A percentile compares a stretch with the other conserved stretches of the same genome.
phyloP scores from a whole-genome alignment of 2,797 vertebrate genomes.

The Coregonus ussuriensis region DNA sequence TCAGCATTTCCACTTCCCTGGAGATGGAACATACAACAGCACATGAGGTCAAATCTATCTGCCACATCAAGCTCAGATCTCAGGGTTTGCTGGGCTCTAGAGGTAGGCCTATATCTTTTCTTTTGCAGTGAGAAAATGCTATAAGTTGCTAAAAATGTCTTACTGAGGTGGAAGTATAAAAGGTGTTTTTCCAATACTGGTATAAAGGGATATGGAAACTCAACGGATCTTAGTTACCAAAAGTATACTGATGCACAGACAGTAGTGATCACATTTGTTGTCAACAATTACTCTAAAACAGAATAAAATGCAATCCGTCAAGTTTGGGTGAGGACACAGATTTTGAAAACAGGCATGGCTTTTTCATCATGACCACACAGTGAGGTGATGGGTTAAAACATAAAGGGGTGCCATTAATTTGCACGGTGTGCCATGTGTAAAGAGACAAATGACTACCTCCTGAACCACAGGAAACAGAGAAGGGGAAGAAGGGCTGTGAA shows the following conservation, averaged over 20 bases:
- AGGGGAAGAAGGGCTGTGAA: conserved; percentile 36
- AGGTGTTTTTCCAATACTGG: not conserved
- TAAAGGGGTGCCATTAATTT: conserved; percentile 31
- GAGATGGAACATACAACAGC: not conserved
- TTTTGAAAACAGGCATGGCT: not conserved
- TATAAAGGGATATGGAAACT: conserved; percentile 30
- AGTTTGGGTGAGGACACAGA: not conserved
- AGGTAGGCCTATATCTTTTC: not conserved
- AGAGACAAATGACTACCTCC: conserved; percentile 32
- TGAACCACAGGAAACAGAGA: conserved; percentile 42
- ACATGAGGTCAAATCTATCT: conserved; percentile 21
- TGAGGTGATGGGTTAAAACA: conserved; percentile 34
- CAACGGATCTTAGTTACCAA: not conserved
- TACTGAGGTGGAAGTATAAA: conserved; percentile 21
- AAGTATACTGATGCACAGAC: conserved; percentile 32
- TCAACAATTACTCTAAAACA: not conserved
- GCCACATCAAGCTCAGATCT: not conserved
- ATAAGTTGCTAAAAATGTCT: conserved; percentile 1
- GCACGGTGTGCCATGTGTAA: not conserved
- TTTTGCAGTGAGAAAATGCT: conserved; percentile 5
- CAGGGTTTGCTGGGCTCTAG: not conserved
- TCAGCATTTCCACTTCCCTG: conserved; percentile 5
- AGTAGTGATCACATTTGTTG: conserved; percentile 38
- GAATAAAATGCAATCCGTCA: not conserved
- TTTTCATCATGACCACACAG: conserved; percentile 13